Base-by-base conservation (phyloP, 2,888 invertebrate genomes). In the Cantharis rufa region DNA sequence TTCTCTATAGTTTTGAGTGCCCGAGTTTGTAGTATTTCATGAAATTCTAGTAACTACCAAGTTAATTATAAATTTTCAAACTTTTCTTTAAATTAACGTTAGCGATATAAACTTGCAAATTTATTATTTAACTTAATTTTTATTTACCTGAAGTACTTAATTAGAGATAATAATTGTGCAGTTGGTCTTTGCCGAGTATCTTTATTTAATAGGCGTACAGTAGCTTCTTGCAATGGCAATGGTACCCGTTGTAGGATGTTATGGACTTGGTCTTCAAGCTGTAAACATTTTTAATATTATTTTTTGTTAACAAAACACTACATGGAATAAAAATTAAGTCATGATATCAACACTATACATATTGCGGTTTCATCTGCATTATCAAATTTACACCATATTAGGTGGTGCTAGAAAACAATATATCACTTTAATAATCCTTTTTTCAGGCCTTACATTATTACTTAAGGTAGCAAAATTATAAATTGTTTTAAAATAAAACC, bases 181-280 rank as follows among this genome's bases (percentile, higher is more conserved):
- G 95, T 95, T 7, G 98, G 98, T 81, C 99, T 91, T 81, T 95
- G 93, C 80, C 95, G 92, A 0, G 96, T 93, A 85, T 98, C 97
- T 80, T 93, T 92, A 83, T 93, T 93, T 74, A 98, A 91, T 84
- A 98, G 91, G 79, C 97, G 92, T 72, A 94, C 92, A 7, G 95
- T 93, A 0, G 96, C 97, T 88, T 98, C 98, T 85, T 96, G 96
- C 71, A 98, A 91, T 1, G 94, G 94, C 68, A 93, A 89, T 7
- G 98, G 97, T 82, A 98, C 92, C 80, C 93, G 90, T 11, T 94
- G 93, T 84, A 97, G 88, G 82, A 97, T 91, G 82, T 92, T 92
- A 83, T 92, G 92, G 80, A 98, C 93, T 88, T 94, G 93, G 82
- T 94, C 93, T 78, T 97, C 95, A 88, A 98, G 88, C 97, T 98